Evolutionary conservation across 1,140 invertebrate species (phyloP), one percentile per base, ranked within the genome.

Genomic region (Chrysoperla carnea): DNA sequence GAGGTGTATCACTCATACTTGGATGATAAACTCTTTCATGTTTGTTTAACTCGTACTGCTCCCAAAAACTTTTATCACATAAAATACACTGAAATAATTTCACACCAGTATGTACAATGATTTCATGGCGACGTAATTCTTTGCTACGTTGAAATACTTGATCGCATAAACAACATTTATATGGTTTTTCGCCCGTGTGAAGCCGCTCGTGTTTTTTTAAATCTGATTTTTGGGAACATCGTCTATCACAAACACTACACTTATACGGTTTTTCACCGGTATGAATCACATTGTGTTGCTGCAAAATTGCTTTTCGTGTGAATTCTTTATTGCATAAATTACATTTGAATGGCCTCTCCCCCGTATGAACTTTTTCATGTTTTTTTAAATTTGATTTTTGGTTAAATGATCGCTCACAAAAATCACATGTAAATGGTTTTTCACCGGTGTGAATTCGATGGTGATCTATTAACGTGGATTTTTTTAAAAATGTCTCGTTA

Each of bases 21-120:
- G 17, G 17, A 23, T 23, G 17, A 46, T 68, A 65, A 37, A 62
- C 65, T 29, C 64, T 52, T 45, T 66, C 59, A 42, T 68, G 67
- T 1, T 46, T 50, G 8, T 46, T 50, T 40, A 52, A 45, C 43
- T 52, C 46, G 11, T 48, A 48, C 9, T 46, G 48, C 40, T 48
- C 47, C 6, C 46, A 35, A 43, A 52, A 52, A 8, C 48, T 23
- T 43, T 50, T 50, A 13, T 50, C 50, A 41, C 50, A 52, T 31
- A 51, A 42, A 40, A 49, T 46, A 17, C 50, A 51, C 14, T 42
- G 37, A 36, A 49, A 51, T n/a, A 48, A 46, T 38, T 49, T 51
- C 39, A 49, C 50, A 15, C 45, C 45, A 33, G 31, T 33, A 6
- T 33, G 31, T 12, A 33, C n/a, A 11, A 11, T 33, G n/a, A 33